Evolutionary conservation across 2,888 invertebrate genomes (phyloP), one percentile per base, ranked within the genome.

Genomic region (Orgyia antiqua): DNA sequence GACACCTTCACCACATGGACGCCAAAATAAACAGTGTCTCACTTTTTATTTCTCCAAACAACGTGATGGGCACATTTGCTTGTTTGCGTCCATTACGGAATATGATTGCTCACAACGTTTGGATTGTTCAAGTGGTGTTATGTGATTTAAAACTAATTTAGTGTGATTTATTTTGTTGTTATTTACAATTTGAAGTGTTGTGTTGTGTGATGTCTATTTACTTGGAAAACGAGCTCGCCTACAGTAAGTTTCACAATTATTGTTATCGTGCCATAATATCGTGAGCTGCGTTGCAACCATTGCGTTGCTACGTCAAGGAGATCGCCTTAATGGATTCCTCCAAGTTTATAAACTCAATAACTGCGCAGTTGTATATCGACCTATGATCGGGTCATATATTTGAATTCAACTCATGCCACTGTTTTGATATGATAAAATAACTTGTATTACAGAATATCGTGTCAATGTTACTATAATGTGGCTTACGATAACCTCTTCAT

Each of bases 351-450:
- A 10, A 5, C 54, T 45, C 45, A 40, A n/a, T 66, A 73, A 76
- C 62, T 78, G 75, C 79, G 78, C 76, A 80, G 76, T 80, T 72
- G 67, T 54, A 6, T 15, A 62, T 61, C 45, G 54, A 57, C 50
- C 57, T 51, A 45, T 51, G 57, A 52, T 58, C 56, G 59, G 6
- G 15, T 51, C 53, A 55, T 62, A 66, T 47, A 63, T 63, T 69
- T 69, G 54, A 61, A 55, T 66, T 60, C 40, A 64, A 65, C 58
- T 65, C 51, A 64, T 64, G 64, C 62, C 64, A 67, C 49, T 59
- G 61, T 47, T 62, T 58, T 47, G 50, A 55, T 51, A 31, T 50
- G 53, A n/a, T n/a, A n/a, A n/a, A n/a, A n/a, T n/a, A n/a, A n/a
- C n/a, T n/a, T n/a, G n/a, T n/a, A n/a, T n/a, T n/a, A n/a, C n/a